Base-by-base conservation (phyloP, 2,113 vertebrate genomes). In the Nibea coibor region DNA sequence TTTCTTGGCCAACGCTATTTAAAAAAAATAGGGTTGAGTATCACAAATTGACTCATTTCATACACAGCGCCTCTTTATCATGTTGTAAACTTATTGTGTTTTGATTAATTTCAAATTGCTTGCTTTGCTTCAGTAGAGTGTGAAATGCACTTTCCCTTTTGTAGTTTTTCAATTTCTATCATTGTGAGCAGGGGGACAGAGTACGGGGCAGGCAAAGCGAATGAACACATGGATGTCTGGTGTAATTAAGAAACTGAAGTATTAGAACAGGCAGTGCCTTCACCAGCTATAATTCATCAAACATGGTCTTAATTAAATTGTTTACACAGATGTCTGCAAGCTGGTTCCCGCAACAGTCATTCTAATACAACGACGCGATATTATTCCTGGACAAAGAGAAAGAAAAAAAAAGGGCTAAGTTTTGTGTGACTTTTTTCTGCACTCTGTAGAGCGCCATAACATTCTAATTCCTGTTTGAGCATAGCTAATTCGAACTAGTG, bases 31-130 rank as follows among this genome's bases (percentile, higher is more conserved):
- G 39, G 35, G 11, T 45, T 48, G 71, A 72, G 61, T 83, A 88
- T 87, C 85, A 84, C 65, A 87, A 93, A 93, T 93, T 92, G 89
- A 78, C 83, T 81, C 81, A 85, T 84, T 85, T 89, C 72, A 81
- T 80, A 91, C 81, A 78, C 85, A 64, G 78, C 68, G 28, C 78
- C 92, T 93, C 91, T 95, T 94, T 93, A 95, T 94, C 93, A 90
- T 88, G 83, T 90, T 93, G 92, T 94, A 94, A 94, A 94, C 93
- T 91, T 92, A 92, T 93, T 94, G 92, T 94, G 91, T 94, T 95
- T 93, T 94, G 94, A 95, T 94, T 94, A 92, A 95, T 94, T 95
- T 94, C 84, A 94, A 94, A 95, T 95, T 93, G 93, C 93, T 86
- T 91, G 93, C 88, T 88, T 90, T 94, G 94, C 93, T 95, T 94